Evolutionary conservation across 2,888 invertebrate genomes (phyloP).

Genomic region (Apodemia zela): DNA sequence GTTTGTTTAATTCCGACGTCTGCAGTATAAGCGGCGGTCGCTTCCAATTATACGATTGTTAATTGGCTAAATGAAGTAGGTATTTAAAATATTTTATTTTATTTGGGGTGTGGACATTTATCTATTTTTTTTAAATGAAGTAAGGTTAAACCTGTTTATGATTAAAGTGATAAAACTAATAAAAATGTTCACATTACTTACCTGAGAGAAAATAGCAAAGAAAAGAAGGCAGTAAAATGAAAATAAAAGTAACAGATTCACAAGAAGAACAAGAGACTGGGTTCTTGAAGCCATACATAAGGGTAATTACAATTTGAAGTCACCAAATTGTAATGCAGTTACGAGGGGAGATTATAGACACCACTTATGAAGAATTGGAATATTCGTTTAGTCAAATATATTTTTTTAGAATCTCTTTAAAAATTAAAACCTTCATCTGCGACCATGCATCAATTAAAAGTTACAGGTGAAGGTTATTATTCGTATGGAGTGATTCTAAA

Average conservation of each 20-base stretch:
- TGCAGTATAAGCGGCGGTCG: too few relatives aligned
- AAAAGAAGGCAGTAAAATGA: slow-evolving; percentile 40
- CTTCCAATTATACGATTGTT: too few relatives aligned
- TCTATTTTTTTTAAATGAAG: too few relatives aligned
- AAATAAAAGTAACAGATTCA: slow-evolving; percentile 44
- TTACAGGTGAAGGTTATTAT: slow-evolving; percentile 62
- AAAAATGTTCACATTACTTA: slow-evolving; percentile 12
- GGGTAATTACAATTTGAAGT: slow-evolving; percentile 77
- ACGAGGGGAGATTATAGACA: slow-evolving; percentile 79
- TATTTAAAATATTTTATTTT: too few relatives aligned
- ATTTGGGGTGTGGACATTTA: too few relatives aligned
- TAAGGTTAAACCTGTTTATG: too few relatives aligned
- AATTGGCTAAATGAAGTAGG: too few relatives aligned
- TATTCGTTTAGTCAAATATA: slow-evolving; percentile 47
- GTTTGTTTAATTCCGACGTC: too few relatives aligned
- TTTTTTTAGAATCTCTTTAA: slow-evolving; percentile 41
- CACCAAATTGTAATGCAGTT: slow-evolving; percentile 81
- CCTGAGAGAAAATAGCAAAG: slow-evolving; percentile 24
- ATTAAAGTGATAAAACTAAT: background rate
- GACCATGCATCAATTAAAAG: slow-evolving; percentile 38
- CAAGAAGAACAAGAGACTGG: slow-evolving; percentile 76
- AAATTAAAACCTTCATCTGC: slow-evolving; percentile 57
- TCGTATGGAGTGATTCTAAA: slow-evolving; percentile 39
- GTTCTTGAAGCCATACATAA: slow-evolving; percentile 75
- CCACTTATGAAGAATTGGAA: slow-evolving; percentile 54